Conservation (phyloP, 1,140 invertebrate species). For the Vanessa tameamea region DNA sequence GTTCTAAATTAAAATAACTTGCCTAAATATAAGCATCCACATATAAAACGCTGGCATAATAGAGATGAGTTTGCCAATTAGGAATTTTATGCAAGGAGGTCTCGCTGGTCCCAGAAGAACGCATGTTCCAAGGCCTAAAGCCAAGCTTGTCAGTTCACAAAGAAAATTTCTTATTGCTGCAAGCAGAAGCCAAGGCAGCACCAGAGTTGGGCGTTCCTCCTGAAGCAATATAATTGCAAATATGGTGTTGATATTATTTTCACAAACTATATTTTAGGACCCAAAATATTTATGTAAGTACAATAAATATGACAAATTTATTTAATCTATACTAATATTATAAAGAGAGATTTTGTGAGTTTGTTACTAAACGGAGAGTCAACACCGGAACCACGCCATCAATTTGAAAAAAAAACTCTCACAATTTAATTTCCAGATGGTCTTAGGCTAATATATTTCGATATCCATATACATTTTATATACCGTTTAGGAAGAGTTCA, state of each 20-base stretch:
- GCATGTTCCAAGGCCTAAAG: conserved; percentile 67
- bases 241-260: not conserved
- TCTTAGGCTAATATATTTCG: too few species aligned
- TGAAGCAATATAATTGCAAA: conserved; percentile 25
- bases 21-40: conserved; percentile 71
- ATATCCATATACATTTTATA: too few species aligned
- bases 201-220: conserved; percentile 68
- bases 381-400: too few species aligned
- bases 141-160: conserved; percentile 67
- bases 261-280: not conserved
- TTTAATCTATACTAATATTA: too few species aligned
- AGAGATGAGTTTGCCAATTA: conserved; percentile 58
- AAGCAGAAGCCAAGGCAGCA: conserved; percentile 70
- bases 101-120: conserved; percentile 62
- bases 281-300: too few species aligned
- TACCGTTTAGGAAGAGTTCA: too few species aligned
- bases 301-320: too few species aligned
- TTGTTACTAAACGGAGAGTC: too few species aligned
- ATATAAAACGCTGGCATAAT: conserved; percentile 70
- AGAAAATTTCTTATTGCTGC: conserved; percentile 67
- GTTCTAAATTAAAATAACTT: conserved; percentile 11
- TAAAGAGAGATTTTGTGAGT: too few species aligned
- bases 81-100: conserved; percentile 65
- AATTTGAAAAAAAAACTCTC: too few species aligned
- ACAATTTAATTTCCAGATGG: too few species aligned